These are phyloP conservation scores for Drosophila gaucha DNA, from an alignment of 2,888 invertebrate species.

Conservation along the genomic window DNA sequence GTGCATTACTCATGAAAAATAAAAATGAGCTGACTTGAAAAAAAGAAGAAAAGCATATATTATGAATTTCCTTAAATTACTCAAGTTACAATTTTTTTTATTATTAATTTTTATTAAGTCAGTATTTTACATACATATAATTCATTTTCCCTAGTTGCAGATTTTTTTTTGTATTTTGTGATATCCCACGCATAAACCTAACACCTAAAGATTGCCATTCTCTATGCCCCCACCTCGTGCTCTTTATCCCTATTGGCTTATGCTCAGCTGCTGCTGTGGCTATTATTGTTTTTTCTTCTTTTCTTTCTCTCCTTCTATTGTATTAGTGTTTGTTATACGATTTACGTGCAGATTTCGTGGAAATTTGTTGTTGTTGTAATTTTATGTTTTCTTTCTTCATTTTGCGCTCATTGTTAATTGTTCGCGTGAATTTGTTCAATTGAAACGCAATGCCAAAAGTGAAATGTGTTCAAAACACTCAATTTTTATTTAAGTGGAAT, in stretches of 20 bases:
- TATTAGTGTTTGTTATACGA: slow-evolving; percentile 55
- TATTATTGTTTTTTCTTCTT: slow-evolving; percentile 25
- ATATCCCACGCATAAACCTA: slow-evolving; percentile 27
- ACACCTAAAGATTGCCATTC: slow-evolving; percentile 18
- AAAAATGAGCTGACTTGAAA: slow-evolving; percentile 34
- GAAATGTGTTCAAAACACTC: slow-evolving; percentile 79
- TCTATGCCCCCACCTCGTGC: not conserved
- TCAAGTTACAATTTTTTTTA: slow-evolving; percentile 11
- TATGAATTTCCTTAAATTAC: slow-evolving; percentile 17
- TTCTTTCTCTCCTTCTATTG: slow-evolving; percentile 35
- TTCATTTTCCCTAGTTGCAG: no score
- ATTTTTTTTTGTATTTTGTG: not conserved
- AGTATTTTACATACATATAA: not conserved
- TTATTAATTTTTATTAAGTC: not conserved
- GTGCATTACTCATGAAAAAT: slow-evolving; percentile 32
- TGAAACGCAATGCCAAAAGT: slow-evolving; percentile 78
- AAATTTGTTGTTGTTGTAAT: slow-evolving; percentile 47
- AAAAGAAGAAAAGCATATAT: not conserved
- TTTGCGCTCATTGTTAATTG: slow-evolving; percentile 78
- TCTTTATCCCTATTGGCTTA: slow-evolving; percentile 10
- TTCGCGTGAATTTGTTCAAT: slow-evolving; percentile 82
- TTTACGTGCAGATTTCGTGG: slow-evolving; percentile 64
- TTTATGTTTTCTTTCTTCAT: slow-evolving; percentile 37
- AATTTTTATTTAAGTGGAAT: slow-evolving; percentile 59
- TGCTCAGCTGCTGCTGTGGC: slow-evolving; percentile 31